phyloP scores from a whole-genome alignment of 2,797 vertebrate genomes.

The Malacoctenus gilli region DNA sequence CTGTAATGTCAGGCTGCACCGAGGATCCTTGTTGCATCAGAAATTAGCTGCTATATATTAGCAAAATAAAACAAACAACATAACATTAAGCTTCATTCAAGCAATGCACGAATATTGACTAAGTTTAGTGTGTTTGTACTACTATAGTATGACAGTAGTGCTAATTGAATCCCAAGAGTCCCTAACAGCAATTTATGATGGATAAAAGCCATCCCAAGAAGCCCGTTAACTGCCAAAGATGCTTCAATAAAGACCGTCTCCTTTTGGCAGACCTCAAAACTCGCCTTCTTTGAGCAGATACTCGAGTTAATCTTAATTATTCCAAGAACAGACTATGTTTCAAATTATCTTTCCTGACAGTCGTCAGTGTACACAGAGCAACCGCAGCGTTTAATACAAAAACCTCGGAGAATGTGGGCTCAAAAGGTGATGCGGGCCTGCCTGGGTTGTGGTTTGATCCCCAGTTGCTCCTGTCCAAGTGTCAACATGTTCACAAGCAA shows the following conservation, averaged over 20 bases:
- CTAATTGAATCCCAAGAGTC: conserved; percentile 30
- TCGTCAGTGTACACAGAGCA: not conserved
- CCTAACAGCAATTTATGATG: conserved; percentile 23
- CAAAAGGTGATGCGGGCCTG: not conserved
- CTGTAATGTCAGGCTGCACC: conserved; percentile 77
- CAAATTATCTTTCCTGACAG: not conserved
- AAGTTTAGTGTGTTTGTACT: conserved; percentile 12
- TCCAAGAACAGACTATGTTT: conserved; percentile 3
- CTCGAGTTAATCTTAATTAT: conserved; percentile 6
- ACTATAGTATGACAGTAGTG: conserved; percentile 4
- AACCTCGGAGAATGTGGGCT: not conserved
- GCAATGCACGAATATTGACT: conserved; percentile 18
- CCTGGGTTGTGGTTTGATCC: not conserved
- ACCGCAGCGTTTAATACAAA: conserved; percentile 5
- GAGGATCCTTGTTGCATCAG: conserved; percentile 66
- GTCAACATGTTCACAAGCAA: not conserved
- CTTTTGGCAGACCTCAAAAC: conserved; percentile 24
- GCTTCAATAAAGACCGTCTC: conserved; percentile 22
- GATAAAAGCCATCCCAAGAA: conserved; percentile 42
- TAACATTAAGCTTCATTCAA: conserved; percentile 21
- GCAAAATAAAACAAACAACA: conserved; percentile 22
- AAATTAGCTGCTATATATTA: conserved; percentile 53
- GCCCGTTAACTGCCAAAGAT: conserved; percentile 31
- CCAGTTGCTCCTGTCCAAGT: not conserved
- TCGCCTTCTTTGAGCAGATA: not conserved